Percentiles rank a stretch among this genome's conserved stretches.
Evolutionary conservation across 92 coral and sea anemone genomes (phyloP).

Genomic region (Ricordea florida): DNA sequence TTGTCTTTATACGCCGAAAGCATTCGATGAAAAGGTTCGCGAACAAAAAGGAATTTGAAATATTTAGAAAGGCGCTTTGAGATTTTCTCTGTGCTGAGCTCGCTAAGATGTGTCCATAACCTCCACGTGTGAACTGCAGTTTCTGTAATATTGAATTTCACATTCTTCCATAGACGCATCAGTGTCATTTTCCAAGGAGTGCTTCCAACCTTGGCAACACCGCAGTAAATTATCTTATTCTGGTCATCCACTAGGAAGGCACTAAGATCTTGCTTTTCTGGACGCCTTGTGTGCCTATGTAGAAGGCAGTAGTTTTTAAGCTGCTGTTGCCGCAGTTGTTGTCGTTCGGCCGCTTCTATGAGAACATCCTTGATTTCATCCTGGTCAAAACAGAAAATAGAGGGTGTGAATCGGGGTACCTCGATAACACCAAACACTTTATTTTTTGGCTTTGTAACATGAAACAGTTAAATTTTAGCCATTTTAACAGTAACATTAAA

Average conservation of each 20-base stretch:
- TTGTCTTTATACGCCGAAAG: slow-evolving; percentile 52
- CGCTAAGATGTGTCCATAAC: slow-evolving; percentile 28
- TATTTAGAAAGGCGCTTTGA: slow-evolving; percentile 22
- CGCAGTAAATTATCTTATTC: slow-evolving; percentile 6
- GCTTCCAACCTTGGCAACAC: slow-evolving; percentile 24
- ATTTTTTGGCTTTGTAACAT: too few relatives aligned
- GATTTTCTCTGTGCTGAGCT: slow-evolving; percentile 1
- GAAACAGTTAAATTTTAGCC: too few relatives aligned
- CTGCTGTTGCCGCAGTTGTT: background rate
- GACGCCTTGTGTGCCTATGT: background rate
- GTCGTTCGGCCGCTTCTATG: slow-evolving; percentile 4
- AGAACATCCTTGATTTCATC: background rate
- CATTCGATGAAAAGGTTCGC: slow-evolving; percentile 61
- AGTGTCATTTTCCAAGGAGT: slow-evolving; percentile 13
- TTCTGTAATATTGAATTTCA: background rate
- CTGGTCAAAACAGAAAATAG: too few relatives aligned
- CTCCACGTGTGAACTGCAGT: background rate
- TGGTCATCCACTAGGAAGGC: slow-evolving; percentile 15
- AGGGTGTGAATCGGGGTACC: too few relatives aligned
- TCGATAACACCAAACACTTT: too few relatives aligned
- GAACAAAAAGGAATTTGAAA: slow-evolving; percentile 50
- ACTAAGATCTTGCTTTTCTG: background rate
- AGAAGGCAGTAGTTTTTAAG: slow-evolving; percentile 5
- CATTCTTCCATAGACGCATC: slow-evolving; percentile 1
- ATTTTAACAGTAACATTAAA: too few relatives aligned